Evolutionary conservation across 2,113 vertebrate genomes (phyloP), one percentile per base, ranked within the genome.

Genomic region (Nibea albiflora): DNA sequence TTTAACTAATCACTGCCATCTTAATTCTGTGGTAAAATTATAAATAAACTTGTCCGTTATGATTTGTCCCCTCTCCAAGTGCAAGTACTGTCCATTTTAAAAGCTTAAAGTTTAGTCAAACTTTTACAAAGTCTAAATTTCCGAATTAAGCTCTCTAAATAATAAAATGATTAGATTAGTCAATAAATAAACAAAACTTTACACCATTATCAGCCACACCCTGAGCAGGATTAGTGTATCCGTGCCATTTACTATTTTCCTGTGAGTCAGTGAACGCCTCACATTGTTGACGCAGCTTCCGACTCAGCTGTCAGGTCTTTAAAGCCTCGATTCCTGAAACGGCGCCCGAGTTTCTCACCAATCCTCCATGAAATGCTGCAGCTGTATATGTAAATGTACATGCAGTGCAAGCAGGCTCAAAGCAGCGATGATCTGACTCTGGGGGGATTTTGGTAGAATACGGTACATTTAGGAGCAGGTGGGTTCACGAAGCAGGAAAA

Each of bases 271-370:
- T n/a, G 83, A 93, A 92, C 31, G 83, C 77, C 54, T 44, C 89
- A 63, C 19, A 4, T 12, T 24, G 72, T 50, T 91, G 78, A 89
- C 89, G 90, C 64, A 78, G 76, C 79, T 93, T 93, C 92, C 92
- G 84, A 10, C 35, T 87, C 57, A 31, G 74, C 83, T 73, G 77
- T 80, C 61, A 67, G 31, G 3, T 5, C 28, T 31, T n/a, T 17
- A 5, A 15, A 24, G 49, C 26, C 2, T 17, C 24, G 1, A 4
- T 1, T 6, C 11, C 54, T 35, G 70, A 58, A 4, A 0, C 28
- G 5, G 5, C 9, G 1, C 4, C 26, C 39, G 54, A 42, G 24
- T n/a, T 15, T 16, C n/a, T 24, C 44, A 7, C 56, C 4, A 2
- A 4, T 56, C 4, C 19, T 17, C 0, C 19, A 4, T 26, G 0